Evolutionary conservation across 2,888 invertebrate genomes (phyloP).

Genomic region (Yponomeuta evonymella): DNA sequence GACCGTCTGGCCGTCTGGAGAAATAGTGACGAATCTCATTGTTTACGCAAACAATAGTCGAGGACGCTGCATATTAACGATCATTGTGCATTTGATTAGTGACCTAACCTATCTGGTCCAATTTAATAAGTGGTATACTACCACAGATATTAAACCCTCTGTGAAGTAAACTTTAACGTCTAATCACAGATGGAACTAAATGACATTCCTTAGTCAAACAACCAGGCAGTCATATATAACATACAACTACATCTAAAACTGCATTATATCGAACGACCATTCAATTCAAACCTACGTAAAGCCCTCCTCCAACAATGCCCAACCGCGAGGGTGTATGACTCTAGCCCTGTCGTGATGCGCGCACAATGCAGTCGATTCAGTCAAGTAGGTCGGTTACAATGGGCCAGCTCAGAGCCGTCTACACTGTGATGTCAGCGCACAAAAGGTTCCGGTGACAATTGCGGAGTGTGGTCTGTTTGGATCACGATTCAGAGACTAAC

Average conservation of each 20-base stretch:
- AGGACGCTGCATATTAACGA: not conserved
- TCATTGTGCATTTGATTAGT: no score
- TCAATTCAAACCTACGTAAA: not conserved
- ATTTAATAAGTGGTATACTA: no score
- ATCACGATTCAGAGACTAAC: not conserved
- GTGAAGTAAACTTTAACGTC: no score
- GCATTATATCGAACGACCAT: not conserved
- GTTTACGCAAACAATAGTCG: slow-evolving; percentile 10
- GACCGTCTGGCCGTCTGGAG: not conserved
- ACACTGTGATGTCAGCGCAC: slow-evolving; percentile 2
- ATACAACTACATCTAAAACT: no score
- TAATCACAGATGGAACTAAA: no score
- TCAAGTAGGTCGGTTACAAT: slow-evolving; percentile 48
- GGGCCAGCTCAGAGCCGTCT: slow-evolving; percentile 39
- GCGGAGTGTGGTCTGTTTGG: not conserved
- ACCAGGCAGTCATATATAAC: no score
- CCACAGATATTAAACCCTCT: no score
- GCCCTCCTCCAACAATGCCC: not conserved
- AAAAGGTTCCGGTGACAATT: slow-evolving; percentile 3
- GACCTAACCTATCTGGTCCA: no score
- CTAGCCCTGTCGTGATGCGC: slow-evolving; percentile 30
- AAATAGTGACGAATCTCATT: slow-evolving; percentile 1
- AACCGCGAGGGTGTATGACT: slow-evolving; percentile 5
- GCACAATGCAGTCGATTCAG: slow-evolving; percentile 43
- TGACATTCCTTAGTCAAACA: no score